Base-by-base conservation (phyloP, 2,888 invertebrate genomes). In the Ctena decussata region DNA sequence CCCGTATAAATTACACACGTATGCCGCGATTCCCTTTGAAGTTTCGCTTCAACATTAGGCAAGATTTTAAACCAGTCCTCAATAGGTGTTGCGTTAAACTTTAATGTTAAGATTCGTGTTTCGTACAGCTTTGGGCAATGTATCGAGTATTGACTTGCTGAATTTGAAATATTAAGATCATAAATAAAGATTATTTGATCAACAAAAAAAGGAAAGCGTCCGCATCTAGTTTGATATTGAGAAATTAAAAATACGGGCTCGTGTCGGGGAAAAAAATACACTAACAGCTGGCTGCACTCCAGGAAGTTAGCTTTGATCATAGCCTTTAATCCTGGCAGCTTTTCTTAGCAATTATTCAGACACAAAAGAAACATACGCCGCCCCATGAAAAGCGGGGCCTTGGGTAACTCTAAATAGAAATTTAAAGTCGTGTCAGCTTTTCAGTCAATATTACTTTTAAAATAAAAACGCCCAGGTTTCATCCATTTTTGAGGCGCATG, bases 1-100 rank as follows among this genome's bases (percentile, higher is more conserved):
- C 89, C 91, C 89, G 87, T 92, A 91, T 91, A 91, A 92, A 92
- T 92, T 92, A 89, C 92, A 92, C 89, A 90, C 85, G 85, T 90
- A 89, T 92, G 91, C 91, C 85, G 83, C 87, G 89, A 84, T 85
- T 83, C 71, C 86, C 91, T 93, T 93, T 92, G 92, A 92, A 87
- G 92, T 92, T 87, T 81, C 84, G 84, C 60, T 84, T 79, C 78
- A 89, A 87, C 84, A 89, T 89, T 89, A 84, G 84, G 79, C 76
- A 72, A 77, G 84, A 80, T 79, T 85, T 89, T 91, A 90, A 92
- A 92, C 89, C 89, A 89, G 65, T 12, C 35, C 30, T 18, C 0
- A 15, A 21, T 35, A 65, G 65, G 65, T 65, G 30, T 65, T 6
- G 65, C 1, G 18, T 65, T 60, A 60, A 60, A 41, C 21, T 65